Evolutionary conservation across 2,113 vertebrate species (phyloP), one percentile per base, ranked within the genome.

Genomic region (Poeciliopsis prolifica): DNA sequence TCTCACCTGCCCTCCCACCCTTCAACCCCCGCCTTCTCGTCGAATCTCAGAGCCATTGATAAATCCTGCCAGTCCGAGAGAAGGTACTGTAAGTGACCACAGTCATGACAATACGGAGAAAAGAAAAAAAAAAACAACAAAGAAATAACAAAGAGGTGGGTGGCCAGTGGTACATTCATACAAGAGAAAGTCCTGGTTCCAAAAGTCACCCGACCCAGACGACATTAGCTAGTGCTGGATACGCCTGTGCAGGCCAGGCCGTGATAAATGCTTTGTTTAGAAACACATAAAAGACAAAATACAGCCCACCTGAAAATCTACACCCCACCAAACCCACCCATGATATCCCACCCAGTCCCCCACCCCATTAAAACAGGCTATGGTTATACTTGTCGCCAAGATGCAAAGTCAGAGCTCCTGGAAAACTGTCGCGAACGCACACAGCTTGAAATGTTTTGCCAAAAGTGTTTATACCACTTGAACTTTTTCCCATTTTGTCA

Each of bases 211-310:
- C 92, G 74, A 86, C 83, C 92, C 65, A 29, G 62, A 79, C 65
- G 65, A 92, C 87, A 78, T 89, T 84, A 90, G 89, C 91, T 86
- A 81, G 91, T 92, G 90, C 88, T 77, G 86, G 79, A 88, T 80
- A 85, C 9, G 78, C 90, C 92, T 70, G 90, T 79, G 83, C 81
- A 82, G 88, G 65, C 83, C 89, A 87, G 91, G 89, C 91, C 60
- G 91, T 92, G 91, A 92, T 93, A 93, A 93, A 93, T 93, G 92
- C 92, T 93, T 93, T 87, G 86, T 92, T 92, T 92, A 93, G 90
- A 92, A 91, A 92, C 90, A 89, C 71, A 75, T 86, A 93, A 77
- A 86, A 91, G 89, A 93, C 91, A 88, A 88, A 87, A 92, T 84
- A 90, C 83, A 79, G 77, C 86, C 89, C 87, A 84, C 80, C 86